Evolutionary conservation across 2,113 vertebrate species (phyloP).

Genomic region (Channa maculata): DNA sequence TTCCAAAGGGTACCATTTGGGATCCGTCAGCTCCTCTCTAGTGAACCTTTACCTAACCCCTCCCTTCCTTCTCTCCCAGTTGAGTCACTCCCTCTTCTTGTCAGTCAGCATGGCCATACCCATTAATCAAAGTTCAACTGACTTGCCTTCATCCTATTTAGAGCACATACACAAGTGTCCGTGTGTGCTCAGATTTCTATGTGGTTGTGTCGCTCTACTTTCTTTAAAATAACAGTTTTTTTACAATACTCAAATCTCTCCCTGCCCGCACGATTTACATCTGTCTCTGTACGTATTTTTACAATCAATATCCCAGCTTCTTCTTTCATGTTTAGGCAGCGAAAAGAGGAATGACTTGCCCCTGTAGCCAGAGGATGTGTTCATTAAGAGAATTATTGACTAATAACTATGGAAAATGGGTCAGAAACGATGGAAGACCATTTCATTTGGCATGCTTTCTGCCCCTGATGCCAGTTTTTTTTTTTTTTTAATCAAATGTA

Average conservation of each 20-base stretch:
- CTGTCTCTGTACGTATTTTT: constrained; percentile 22
- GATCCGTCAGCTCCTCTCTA: constrained; percentile 65
- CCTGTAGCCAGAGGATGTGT: constrained; percentile 15
- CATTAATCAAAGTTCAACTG: constrained; percentile 52
- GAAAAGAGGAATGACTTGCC: constrained; percentile 56
- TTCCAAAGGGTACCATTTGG: constrained; percentile 61
- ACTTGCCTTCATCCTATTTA: constrained; percentile 11
- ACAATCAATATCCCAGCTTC: constrained; percentile 66
- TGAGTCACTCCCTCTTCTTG: constrained; percentile 52
- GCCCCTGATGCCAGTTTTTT: constrained; percentile 10
- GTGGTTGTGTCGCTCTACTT: background rate
- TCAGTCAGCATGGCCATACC: constrained; percentile 50
- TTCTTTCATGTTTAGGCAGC: constrained; percentile 69
- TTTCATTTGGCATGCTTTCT: constrained; percentile 30
- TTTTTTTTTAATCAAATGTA: constrained; percentile 31
- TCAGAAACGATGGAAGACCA: constrained; percentile 64
- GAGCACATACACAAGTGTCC: background rate
- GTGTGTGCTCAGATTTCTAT: background rate
- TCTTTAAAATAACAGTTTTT: constrained; percentile 17
- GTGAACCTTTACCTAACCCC: constrained; percentile 56
- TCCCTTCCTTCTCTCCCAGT: constrained; percentile 34
- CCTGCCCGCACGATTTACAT: constrained; percentile 27
- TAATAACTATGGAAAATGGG: constrained; percentile 54
- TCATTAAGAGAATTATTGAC: constrained; percentile 39
- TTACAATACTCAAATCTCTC: constrained; percentile 27